Conservation (phyloP, 2,888 invertebrate species). For the Synergus laeviventris region DNA sequence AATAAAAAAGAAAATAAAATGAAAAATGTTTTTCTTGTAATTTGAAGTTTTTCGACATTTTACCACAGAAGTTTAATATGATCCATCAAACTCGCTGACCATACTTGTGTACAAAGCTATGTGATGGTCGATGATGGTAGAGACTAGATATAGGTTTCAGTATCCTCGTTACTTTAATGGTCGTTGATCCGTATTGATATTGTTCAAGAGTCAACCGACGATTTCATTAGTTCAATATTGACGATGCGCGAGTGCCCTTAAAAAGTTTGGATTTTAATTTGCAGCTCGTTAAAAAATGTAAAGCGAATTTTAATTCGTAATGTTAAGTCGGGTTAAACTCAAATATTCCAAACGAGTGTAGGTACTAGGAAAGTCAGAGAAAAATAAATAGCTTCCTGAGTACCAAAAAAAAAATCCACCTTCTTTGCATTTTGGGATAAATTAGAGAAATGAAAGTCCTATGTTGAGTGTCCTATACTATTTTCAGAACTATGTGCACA, state of each 20-base stretch:
- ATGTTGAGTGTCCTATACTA: no score
- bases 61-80: conserved; percentile 17
- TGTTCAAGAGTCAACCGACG: conserved; percentile 33
- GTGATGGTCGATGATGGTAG: conserved; percentile 13
- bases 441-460: no score
- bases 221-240: conserved; percentile 36
- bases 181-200: conserved; percentile 32
- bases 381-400: no score
- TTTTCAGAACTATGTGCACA: no score
- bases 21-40: background rate
- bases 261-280: conserved; percentile 17
- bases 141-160: conserved; percentile 22
- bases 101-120: conserved; percentile 6
- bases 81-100: conserved; percentile 22
- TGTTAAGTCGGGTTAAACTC: no score
- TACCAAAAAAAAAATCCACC: no score
- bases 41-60: conserved; percentile 7
- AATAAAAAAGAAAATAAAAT: no score
- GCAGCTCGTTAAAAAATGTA: conserved; percentile 39
- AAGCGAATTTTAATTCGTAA: background rate
- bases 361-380: no score
- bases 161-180: conserved; percentile 38
- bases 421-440: no score
- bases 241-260: background rate
- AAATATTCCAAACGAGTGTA: no score